A percentile compares a stretch with the other conserved stretches of the same genome.
Conservation (phyloP, 1,140 invertebrate genomes). For the Neodiprion lecontei region DNA sequence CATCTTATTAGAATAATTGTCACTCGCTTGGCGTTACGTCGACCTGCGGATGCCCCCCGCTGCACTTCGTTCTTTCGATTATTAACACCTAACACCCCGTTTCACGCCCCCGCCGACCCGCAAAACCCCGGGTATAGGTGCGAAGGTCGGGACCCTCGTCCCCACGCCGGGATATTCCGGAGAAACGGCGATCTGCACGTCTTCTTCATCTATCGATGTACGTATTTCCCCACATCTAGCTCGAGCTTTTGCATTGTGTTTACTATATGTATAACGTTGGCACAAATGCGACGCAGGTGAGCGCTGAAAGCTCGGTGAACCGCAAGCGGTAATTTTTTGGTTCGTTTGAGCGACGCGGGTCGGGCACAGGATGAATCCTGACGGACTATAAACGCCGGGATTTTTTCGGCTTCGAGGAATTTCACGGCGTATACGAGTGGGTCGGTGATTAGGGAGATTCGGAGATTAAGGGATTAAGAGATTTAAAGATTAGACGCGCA, state of each 20-base stretch:
- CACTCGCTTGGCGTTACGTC: constrained; percentile 20
- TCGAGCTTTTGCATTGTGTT: neutral
- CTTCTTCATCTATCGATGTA: no score
- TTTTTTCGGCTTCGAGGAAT: neutral
- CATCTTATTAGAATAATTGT: constrained; percentile 41
- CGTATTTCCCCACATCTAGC: neutral
- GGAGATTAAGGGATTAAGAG: neutral
- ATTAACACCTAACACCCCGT: neutral
- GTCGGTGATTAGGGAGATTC: neutral
- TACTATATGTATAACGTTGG: constrained; percentile 30
- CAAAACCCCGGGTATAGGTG: no score
- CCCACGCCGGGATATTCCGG: no score
- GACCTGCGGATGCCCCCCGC: neutral
- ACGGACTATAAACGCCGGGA: neutral
- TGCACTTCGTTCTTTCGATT: constrained; percentile 34
- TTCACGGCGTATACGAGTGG: neutral
- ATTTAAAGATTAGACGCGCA: no score
- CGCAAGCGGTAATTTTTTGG: neutral
- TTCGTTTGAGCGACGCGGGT: neutral
- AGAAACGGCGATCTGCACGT: no score
- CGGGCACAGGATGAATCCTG: neutral
- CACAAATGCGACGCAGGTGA: constrained; percentile 27
- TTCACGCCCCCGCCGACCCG: neutral
- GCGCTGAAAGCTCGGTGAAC: constrained; percentile 19
- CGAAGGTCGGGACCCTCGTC: no score